A percentile compares a stretch with the other conserved stretches of the same genome.
phyloP scores from a whole-genome alignment of 2,113 vertebrate species.

The Myiagra hebetior region DNA sequence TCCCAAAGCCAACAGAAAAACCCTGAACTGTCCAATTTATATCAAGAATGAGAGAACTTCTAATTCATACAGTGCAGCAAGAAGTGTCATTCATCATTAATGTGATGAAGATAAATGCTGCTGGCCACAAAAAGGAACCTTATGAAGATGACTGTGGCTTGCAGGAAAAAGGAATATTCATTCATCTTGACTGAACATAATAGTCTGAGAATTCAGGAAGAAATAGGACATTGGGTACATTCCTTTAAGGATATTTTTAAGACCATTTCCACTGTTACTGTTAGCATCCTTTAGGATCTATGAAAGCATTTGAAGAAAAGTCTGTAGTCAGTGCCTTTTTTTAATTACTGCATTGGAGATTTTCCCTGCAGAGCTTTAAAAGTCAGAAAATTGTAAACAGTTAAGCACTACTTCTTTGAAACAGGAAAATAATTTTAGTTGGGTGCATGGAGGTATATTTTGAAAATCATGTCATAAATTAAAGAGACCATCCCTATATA shows the following conservation, averaged over 20 bases:
- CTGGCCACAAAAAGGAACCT: neutral
- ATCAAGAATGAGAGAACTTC: neutral
- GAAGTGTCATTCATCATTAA: constrained; percentile 14
- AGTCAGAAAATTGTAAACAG: neutral
- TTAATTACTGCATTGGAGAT: neutral
- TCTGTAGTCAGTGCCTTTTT: neutral
- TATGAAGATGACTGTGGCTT: neutral
- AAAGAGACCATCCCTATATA: neutral
- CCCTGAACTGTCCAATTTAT: neutral
- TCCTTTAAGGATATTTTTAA: neutral
- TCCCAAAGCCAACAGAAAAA: neutral
- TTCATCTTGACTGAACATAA: neutral
- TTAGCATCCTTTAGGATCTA: neutral
- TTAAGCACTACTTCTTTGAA: neutral
- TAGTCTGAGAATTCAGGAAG: neutral
- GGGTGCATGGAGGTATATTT: neutral
- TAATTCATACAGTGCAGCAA: neutral
- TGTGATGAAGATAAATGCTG: constrained; percentile 4
- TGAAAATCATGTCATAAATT: neutral
- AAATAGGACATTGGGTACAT: neutral
- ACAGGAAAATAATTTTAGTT: neutral
- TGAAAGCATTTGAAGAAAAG: neutral
- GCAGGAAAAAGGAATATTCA: neutral
- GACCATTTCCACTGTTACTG: neutral
- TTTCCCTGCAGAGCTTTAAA: neutral